Percentiles rank a stretch among this genome's conserved stretches.
Evolutionary conservation across 2,797 vertebrate genomes (phyloP).

Genomic region (Macropus fuliginosus): DNA sequence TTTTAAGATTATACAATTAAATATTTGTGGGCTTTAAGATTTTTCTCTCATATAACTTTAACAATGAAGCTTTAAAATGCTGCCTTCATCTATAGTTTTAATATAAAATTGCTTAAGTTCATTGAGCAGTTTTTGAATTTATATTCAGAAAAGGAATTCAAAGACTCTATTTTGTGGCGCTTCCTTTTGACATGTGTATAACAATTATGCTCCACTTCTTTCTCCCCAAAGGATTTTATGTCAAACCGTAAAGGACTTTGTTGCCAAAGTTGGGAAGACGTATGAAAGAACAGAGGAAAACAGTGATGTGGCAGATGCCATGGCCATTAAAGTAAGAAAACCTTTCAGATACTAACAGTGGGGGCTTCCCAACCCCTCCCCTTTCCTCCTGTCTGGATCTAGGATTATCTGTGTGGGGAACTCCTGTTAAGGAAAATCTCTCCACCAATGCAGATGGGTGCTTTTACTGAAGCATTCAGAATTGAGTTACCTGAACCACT

Average conservation of each 20-base stretch:
- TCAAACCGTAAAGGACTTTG: constrained; percentile 98
- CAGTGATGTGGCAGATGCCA: constrained; percentile 90
- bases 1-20: background rate
- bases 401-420: background rate
- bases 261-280: constrained; percentile 96
- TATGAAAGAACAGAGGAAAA: constrained; percentile 94
- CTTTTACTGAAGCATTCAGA: background rate
- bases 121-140: constrained; percentile 14
- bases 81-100: constrained; percentile 13
- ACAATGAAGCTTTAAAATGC: background rate
- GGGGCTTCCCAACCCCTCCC: background rate
- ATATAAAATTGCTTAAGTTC: background rate
- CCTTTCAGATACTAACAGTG: background rate
- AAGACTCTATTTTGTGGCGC: background rate
- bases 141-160: constrained; percentile 9
- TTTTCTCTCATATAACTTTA: background rate
- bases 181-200: constrained; percentile 50
- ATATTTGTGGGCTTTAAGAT: background rate
- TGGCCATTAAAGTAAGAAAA: constrained; percentile 94
- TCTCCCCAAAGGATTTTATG: constrained; percentile 92
- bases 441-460: background rate
- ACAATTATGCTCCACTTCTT: constrained; percentile 47
- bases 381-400: background rate
- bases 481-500: background rate
- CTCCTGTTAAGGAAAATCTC: background rate